Percentiles rank a stretch among this genome's conserved stretches.
Evolutionary conservation across 2,797 vertebrate species (phyloP).

Genomic region (Esox masquinongy): DNA sequence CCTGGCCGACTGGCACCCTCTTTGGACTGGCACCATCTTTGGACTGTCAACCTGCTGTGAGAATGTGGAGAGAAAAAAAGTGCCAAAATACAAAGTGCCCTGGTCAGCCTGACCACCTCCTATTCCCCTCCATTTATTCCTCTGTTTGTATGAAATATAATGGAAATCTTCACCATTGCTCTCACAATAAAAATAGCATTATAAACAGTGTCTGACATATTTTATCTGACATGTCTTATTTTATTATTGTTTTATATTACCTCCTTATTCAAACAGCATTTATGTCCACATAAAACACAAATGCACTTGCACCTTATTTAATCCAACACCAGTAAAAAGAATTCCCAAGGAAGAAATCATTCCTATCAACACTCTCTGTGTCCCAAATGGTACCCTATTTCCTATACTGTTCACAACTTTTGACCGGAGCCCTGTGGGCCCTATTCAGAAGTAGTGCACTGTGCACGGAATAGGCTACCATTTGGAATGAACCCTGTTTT

Average conservation of each 20-base stretch:
- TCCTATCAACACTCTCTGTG: background rate
- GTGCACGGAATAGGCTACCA: background rate
- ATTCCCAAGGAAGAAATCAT: background rate
- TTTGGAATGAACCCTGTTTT: background rate
- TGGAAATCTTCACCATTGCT: background rate
- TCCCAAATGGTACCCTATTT: background rate
- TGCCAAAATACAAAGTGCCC: background rate
- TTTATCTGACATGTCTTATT: background rate
- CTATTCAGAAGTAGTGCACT: background rate
- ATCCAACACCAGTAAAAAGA: slow-evolving; percentile 4
- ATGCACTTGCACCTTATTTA: background rate
- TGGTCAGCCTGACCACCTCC: background rate
- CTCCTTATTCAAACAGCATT: background rate
- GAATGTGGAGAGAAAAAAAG: slow-evolving; percentile 46
- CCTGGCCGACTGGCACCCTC: slow-evolving; percentile 32
- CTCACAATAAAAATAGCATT: background rate
- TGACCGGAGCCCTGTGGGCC: background rate
- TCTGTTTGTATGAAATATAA: background rate
- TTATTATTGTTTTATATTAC: too few species aligned
- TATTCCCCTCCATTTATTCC: background rate
- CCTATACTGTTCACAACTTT: background rate
- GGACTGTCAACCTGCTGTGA: slow-evolving; percentile 55
- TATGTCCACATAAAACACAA: background rate
- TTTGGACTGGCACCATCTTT: slow-evolving; percentile 39
- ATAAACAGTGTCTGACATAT: background rate